A percentile compares a stretch with the other conserved stretches of the same genome.
These are phyloP conservation scores for Danio kyathit DNA, from an alignment of 2,797 vertebrate genomes.

Conservation along the genomic window DNA sequence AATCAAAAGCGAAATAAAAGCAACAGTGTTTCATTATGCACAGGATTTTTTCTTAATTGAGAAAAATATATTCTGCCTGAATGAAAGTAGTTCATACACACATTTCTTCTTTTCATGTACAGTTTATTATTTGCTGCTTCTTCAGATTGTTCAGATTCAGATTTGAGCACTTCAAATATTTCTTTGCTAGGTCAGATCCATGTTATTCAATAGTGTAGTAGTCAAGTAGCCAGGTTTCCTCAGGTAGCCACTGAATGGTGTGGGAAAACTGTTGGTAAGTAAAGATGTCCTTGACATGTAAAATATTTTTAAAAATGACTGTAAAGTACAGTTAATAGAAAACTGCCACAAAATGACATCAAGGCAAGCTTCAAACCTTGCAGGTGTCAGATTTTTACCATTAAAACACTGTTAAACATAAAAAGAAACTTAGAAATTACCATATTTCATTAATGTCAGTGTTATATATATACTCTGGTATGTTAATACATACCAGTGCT, in stretches of 20 bases:
- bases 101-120: not conserved
- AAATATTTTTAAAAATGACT: not conserved
- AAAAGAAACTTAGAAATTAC: too few relatives aligned
- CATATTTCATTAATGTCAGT: too few relatives aligned
- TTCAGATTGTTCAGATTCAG: not conserved
- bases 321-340: not conserved
- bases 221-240: not conserved
- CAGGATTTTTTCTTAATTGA: conserved; percentile 1
- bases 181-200: not conserved
- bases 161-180: not conserved
- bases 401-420: too few relatives aligned
- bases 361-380: not conserved
- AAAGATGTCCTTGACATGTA: not conserved
- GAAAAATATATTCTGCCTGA: conserved; percentile 2
- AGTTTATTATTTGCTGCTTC: not conserved
- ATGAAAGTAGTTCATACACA: not conserved
- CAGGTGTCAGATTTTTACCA: too few relatives aligned
- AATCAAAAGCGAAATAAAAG: conserved; percentile 19
- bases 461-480: too few relatives aligned
- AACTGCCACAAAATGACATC: not conserved
- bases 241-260: not conserved
- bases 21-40: not conserved
- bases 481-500: too few relatives aligned
- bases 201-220: not conserved
- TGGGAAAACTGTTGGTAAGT: not conserved